phyloP scores from a whole-genome alignment of 2,797 vertebrate species.

The Microhierax caerulescens region DNA sequence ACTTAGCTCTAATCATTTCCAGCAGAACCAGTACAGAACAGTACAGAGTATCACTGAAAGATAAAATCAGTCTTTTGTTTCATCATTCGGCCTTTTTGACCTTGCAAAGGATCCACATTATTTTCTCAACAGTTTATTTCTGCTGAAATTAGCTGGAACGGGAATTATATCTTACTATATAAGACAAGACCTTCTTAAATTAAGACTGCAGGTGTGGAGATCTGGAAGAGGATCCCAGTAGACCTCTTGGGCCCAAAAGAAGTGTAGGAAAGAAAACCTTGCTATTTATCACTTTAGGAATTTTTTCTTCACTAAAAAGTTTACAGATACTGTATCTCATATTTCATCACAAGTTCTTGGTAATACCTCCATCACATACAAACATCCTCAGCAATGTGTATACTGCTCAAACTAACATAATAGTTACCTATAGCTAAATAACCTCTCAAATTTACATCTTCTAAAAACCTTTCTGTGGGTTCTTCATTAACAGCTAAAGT shows the following conservation, averaged over 20 bases:
- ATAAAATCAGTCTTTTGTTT: not conserved
- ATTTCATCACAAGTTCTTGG: not conserved
- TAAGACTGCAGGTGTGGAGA: not conserved
- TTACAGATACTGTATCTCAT: not conserved
- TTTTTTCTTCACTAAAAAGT: not conserved
- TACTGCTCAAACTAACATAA: not conserved
- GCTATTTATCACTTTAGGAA: not conserved
- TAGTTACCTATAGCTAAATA: not conserved
- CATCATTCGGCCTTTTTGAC: not conserved
- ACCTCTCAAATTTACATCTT: not conserved
- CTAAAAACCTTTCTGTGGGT: not conserved
- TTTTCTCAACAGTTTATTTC: not conserved
- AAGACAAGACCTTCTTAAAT: not conserved
- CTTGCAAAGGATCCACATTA: not conserved
- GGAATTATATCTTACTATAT: not conserved
- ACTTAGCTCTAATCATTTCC: not conserved
- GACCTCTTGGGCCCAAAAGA: not conserved
- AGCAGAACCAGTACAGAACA: not conserved
- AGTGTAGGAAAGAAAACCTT: not conserved
- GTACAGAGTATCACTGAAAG: not conserved
- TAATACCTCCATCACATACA: not conserved
- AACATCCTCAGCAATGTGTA: not conserved
- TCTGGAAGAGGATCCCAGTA: not conserved
- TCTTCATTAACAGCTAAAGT: not conserved
- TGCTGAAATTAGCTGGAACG: not conserved